Percentiles rank a stretch among this genome's conserved stretches.
Conservation (phyloP, 1,140 invertebrate species). For the Pygmarrhopalites habei region DNA sequence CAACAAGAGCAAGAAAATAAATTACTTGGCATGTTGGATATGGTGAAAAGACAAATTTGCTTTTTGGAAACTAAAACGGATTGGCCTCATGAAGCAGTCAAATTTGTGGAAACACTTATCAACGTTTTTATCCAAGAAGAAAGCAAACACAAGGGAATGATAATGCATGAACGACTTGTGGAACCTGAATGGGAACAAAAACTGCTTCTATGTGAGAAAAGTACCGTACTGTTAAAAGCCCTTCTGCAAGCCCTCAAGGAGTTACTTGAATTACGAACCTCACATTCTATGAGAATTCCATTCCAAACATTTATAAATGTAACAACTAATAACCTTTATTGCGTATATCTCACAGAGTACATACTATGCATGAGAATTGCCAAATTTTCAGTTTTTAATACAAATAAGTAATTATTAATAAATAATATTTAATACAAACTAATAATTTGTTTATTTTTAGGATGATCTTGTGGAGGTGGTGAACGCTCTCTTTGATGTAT, state of each 20-base stretch:
- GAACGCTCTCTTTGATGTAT: slow-evolving; percentile 22
- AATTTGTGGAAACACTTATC: slow-evolving; percentile 21
- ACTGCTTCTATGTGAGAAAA: neutral
- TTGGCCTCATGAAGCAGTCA: slow-evolving; percentile 31
- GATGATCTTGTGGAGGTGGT: slow-evolving; percentile 24
- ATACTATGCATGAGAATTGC: too few species aligned
- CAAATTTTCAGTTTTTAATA: too few species aligned
- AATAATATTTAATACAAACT: neutral
- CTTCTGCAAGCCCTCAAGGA: slow-evolving; percentile 19
- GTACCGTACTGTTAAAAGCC: neutral
- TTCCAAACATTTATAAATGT: too few species aligned
- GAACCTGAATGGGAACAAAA: neutral
- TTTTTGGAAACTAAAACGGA: slow-evolving; percentile 24
- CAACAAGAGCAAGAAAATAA: neutral
- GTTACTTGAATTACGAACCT: slow-evolving; percentile 12
- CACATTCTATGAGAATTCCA: slow-evolving; percentile 20
- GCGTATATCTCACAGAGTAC: too few species aligned
- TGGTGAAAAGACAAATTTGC: slow-evolving; percentile 21
- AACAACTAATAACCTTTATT: too few species aligned
- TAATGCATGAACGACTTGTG: neutral
- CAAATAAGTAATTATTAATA: too few species aligned
- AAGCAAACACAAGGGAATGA: neutral
- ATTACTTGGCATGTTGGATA: slow-evolving; percentile 2
- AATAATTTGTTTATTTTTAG: slow-evolving; percentile 2
- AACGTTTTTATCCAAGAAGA: slow-evolving; percentile 11